These are phyloP conservation scores for Acanthopleura granulata DNA, from an alignment of 2,888 invertebrate genomes.

Conservation along the genomic window DNA sequence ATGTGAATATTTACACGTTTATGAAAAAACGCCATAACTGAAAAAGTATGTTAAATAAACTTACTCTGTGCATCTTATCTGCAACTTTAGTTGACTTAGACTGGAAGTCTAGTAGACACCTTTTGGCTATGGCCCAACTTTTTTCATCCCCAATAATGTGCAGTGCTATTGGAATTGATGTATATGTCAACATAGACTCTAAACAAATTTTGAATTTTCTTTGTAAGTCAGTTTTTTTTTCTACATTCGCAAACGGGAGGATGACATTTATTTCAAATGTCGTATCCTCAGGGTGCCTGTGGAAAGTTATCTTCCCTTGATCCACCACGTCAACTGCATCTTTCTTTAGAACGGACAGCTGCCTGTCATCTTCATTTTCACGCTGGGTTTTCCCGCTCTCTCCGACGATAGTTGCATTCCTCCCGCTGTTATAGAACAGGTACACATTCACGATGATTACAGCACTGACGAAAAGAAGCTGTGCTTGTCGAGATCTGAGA, in stretches of 20 bases:
- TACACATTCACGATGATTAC: background rate
- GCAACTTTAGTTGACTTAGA: no score
- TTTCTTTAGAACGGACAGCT: no score
- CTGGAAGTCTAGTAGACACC: background rate
- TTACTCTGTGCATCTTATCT: no score
- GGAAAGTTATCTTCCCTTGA: background rate
- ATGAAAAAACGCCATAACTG: no score
- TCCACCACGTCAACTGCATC: background rate
- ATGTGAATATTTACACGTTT: no score
- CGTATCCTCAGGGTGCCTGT: no score
- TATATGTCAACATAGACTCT: slow-evolving; percentile 38
- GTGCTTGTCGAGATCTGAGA: background rate
- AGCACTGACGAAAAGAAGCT: background rate
- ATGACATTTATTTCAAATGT: slow-evolving; percentile 37
- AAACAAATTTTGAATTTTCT: slow-evolving; percentile 44
- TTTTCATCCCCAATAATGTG: background rate
- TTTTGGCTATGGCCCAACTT: background rate
- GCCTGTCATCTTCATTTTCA: no score
- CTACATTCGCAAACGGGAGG: slow-evolving; percentile 49
- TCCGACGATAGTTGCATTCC: background rate
- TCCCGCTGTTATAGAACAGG: background rate
- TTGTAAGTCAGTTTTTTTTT: slow-evolving; percentile 39
- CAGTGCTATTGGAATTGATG: slow-evolving; percentile 31
- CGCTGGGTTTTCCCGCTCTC: background rate
- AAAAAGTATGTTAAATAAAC: no score